Conservation (phyloP, 2,113 vertebrate genomes). For the Oreochromis tanganicae region DNA sequence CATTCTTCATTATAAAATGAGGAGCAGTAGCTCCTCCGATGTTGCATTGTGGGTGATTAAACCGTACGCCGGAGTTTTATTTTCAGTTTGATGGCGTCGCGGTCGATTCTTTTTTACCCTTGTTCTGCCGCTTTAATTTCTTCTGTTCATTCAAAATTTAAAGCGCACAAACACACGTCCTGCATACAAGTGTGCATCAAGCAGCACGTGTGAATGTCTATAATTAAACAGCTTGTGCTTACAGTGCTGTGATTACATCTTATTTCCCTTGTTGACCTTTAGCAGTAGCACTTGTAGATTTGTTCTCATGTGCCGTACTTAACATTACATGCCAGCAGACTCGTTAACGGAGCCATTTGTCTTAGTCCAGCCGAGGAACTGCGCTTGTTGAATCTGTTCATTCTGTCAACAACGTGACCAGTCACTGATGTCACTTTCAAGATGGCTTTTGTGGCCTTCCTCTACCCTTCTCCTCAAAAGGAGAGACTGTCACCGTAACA, state of each 20-base stretch:
- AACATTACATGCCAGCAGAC: neutral
- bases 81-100: conserved; percentile 28
- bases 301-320: conserved; percentile 1
- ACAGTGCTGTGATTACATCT: neutral
- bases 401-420: conserved; percentile 34
- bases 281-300: neutral
- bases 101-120: neutral
- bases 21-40: conserved; percentile 24
- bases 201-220: neutral
- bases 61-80: conserved; percentile 20
- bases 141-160: neutral
- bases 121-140: neutral
- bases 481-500: neutral
- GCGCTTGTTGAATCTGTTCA: neutral
- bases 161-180: neutral
- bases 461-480: conserved; percentile 7
- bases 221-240: neutral
- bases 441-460: conserved; percentile 1
- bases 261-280: conserved; percentile 10
- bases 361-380: neutral
- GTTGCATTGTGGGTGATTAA: conserved; percentile 51
- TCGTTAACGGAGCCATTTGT: conserved; percentile 23
- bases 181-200: neutral
- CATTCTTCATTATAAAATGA: conserved; percentile 26
- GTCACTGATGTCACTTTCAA: conserved; percentile 19